These are phyloP conservation scores for Lasioglossum figueresi DNA, from an alignment of 2,888 invertebrate species.

Conservation along the genomic window DNA sequence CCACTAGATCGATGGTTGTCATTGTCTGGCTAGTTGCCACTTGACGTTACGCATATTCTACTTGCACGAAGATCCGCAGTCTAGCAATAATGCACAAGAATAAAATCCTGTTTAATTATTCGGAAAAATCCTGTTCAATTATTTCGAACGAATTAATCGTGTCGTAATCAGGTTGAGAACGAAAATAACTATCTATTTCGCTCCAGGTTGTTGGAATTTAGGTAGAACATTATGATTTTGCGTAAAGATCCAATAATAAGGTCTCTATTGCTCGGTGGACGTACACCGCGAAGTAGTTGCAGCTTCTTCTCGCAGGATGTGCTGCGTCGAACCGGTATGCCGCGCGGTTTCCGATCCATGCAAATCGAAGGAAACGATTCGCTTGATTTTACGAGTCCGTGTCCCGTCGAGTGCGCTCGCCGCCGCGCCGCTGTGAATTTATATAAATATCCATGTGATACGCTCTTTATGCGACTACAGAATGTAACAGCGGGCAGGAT, in stretches of 20 bases:
- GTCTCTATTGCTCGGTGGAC: not conserved
- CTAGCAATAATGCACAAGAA: too few species aligned
- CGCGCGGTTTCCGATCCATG: not conserved
- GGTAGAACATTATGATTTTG: too few species aligned
- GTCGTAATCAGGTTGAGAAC: too few species aligned
- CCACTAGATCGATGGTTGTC: not conserved
- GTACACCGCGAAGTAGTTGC: not conserved
- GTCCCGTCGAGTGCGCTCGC: not conserved
- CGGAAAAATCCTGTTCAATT: too few species aligned
- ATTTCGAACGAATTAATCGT: too few species aligned
- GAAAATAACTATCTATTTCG: too few species aligned
- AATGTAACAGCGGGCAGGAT: constrained; percentile 39
- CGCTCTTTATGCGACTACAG: constrained; percentile 22
- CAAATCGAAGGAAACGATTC: constrained; percentile 10
- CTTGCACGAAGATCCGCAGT: not conserved
- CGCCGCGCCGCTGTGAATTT: constrained; percentile 22
- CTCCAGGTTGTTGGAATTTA: too few species aligned
- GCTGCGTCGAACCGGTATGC: not conserved
- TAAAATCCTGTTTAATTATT: too few species aligned
- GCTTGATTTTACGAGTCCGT: not conserved
- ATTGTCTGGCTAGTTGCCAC: not conserved
- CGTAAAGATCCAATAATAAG: too few species aligned
- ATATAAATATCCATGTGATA: constrained; percentile 39
- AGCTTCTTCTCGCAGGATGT: not conserved
- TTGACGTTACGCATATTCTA: not conserved